These are phyloP conservation scores for Drosophila ficusphila DNA, from an alignment of 1,140 invertebrate species.

Conservation along the genomic window DNA sequence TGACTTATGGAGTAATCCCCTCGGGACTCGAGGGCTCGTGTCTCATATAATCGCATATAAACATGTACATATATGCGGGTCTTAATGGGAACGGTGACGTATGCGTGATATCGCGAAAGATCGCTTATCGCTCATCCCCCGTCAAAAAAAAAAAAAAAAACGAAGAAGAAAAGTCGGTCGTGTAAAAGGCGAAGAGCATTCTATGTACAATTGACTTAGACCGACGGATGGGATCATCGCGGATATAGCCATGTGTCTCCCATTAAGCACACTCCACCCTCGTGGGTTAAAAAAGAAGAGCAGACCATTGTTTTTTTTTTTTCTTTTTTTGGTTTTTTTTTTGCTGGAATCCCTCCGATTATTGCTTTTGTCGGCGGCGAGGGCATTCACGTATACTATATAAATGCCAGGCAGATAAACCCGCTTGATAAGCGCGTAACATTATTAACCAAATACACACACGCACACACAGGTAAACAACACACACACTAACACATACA, in stretches of 20 bases:
- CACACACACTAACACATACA: neutral
- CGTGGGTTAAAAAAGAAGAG: conserved; percentile 15
- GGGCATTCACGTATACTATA: conserved; percentile 7
- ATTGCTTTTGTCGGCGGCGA: conserved; percentile 19
- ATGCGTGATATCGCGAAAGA: conserved; percentile 13
- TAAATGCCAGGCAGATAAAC: conserved; percentile 53
- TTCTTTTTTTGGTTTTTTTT: too few relatives aligned
- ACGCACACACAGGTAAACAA: neutral
- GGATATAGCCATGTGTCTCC: conserved; percentile 11
- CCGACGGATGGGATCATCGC: conserved; percentile 13
- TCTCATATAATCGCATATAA: neutral
- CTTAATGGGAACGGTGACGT: conserved; percentile 34
- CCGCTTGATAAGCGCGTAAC: conserved; percentile 50
- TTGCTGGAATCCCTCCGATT: conserved; percentile 30
- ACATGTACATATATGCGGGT: neutral
- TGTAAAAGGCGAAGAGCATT: neutral
- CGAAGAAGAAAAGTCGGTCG: too few relatives aligned
- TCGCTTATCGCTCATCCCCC: neutral
- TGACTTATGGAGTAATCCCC: conserved; percentile 30
- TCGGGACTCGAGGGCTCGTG: neutral
- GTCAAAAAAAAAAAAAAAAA: neutral
- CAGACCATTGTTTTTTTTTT: too few relatives aligned
- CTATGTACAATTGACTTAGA: conserved; percentile 19
- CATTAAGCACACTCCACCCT: conserved; percentile 8
- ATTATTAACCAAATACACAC: conserved; percentile 47